A percentile compares a stretch with the other conserved stretches of the same genome.
These are phyloP conservation scores for Gallinago media DNA, from an alignment of 2,113 vertebrate species.

Conservation along the genomic window DNA sequence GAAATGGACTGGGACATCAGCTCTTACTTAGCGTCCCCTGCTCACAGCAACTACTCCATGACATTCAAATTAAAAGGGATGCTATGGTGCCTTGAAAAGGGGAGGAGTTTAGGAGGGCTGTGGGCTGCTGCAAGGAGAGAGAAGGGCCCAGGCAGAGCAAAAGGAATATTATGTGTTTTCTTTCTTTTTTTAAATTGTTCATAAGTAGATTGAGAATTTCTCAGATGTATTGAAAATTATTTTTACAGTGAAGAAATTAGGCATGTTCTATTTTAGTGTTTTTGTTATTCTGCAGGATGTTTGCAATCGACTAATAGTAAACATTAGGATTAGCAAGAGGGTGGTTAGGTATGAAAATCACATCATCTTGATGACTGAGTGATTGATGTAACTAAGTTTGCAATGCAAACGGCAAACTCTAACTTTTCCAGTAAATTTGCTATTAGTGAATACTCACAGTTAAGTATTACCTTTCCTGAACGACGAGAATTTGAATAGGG, in stretches of 20 bases:
- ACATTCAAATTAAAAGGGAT: background rate
- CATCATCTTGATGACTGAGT: background rate
- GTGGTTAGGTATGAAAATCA: conserved; percentile 5
- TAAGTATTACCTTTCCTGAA: background rate
- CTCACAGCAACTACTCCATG: background rate
- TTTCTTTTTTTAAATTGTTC: background rate
- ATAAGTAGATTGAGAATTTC: background rate
- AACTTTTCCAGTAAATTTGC: background rate
- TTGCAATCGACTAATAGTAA: conserved; percentile 38
- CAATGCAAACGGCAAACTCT: background rate
- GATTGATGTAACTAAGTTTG: conserved; percentile 4
- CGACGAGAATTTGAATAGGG: background rate
- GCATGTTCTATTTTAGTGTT: background rate
- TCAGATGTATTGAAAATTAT: background rate
- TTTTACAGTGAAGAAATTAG: conserved; percentile 1
- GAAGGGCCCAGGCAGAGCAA: background rate
- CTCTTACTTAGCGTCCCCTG: background rate
- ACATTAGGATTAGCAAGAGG: conserved; percentile 6
- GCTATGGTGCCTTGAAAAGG: background rate
- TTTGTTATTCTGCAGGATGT: conserved; percentile 42
- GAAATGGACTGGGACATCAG: fast-evolving
- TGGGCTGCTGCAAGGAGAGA: background rate
- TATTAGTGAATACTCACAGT: background rate
- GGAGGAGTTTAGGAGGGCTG: background rate
- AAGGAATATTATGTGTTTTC: background rate